Evolutionary conservation across 2,797 vertebrate species (phyloP).

Genomic region (Pitangus sulphuratus): DNA sequence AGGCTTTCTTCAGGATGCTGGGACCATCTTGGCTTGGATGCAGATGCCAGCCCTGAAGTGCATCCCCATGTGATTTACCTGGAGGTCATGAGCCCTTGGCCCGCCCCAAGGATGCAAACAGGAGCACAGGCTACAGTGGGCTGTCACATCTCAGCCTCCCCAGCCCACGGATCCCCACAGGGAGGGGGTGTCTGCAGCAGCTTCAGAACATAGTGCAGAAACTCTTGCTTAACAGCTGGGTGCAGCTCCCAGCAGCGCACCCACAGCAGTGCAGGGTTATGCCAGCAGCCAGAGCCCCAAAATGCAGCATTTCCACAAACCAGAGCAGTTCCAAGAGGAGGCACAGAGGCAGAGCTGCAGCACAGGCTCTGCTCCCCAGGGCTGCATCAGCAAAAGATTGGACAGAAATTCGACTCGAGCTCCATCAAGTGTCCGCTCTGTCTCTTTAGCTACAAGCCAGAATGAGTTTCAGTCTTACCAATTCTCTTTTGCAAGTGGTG

Average conservation of each 20-base stretch:
- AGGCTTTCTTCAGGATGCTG: fast-evolving
- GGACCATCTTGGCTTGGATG: neutral
- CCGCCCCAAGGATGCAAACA: neutral
- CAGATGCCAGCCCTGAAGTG: neutral
- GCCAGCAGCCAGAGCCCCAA: neutral
- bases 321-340: neutral
- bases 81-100: fast-evolving
- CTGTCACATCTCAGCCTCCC: fast-evolving
- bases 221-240: neutral
- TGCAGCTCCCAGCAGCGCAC: fast-evolving
- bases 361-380: neutral
- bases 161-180: fast-evolving
- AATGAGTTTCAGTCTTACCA: neutral
- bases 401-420: neutral
- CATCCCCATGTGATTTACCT: fast-evolving
- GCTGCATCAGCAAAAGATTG: neutral
- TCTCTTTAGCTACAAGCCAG: neutral
- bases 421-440: slow-evolving; percentile 28
- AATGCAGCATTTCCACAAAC: fast-evolving
- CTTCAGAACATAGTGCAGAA: fast-evolving
- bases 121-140: fast-evolving
- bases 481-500: neutral
- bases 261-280: fast-evolving
- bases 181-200: neutral
- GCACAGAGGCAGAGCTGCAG: fast-evolving